phyloP scores from a whole-genome alignment of 2,113 vertebrate species.

The Hypomesus transpacificus region DNA sequence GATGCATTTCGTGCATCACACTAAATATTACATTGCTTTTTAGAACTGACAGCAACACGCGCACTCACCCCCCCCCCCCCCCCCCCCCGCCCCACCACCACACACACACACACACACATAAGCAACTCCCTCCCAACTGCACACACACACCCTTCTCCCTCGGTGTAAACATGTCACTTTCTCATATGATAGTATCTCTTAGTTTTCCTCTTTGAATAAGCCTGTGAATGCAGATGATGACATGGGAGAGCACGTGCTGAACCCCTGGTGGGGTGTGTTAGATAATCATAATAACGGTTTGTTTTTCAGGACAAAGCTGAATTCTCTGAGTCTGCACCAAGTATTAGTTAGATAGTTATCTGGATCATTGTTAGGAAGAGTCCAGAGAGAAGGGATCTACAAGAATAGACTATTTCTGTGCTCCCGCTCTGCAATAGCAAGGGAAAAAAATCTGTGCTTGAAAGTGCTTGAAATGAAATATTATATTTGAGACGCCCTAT shows the following conservation, averaged over 20 bases:
- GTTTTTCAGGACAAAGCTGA: conserved; percentile 5
- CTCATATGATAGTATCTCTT: conserved; percentile 12
- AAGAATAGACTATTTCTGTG: not conserved
- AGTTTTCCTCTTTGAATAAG: conserved; percentile 6
- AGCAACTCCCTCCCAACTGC: not conserved
- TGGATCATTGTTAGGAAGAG: not conserved
- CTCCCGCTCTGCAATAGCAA: not conserved
- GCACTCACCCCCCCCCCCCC: conserved; percentile 3
- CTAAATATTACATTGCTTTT: conserved; percentile 47
- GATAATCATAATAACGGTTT: conserved; percentile 5
- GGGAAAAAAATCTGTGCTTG: no score
- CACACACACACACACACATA: not conserved
- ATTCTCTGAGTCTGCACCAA: not conserved
- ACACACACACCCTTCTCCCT: conserved; percentile 11
- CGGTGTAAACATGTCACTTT: conserved; percentile 12
- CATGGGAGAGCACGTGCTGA: not conserved
- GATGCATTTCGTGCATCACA: conserved; percentile 42
- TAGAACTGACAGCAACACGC: conserved; percentile 15
- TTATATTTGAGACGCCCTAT: no score
- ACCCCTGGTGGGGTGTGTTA: not conserved
- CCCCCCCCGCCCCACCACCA: not conserved
- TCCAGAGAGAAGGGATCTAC: not conserved
- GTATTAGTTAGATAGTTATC: not conserved
- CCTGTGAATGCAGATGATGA: not conserved
- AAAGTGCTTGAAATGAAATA: no score